Percentiles rank a stretch among this genome's conserved stretches.
These are phyloP conservation scores for Drosophila aldrichi DNA, from an alignment of 2,888 invertebrate genomes.

Conservation along the genomic window DNA sequence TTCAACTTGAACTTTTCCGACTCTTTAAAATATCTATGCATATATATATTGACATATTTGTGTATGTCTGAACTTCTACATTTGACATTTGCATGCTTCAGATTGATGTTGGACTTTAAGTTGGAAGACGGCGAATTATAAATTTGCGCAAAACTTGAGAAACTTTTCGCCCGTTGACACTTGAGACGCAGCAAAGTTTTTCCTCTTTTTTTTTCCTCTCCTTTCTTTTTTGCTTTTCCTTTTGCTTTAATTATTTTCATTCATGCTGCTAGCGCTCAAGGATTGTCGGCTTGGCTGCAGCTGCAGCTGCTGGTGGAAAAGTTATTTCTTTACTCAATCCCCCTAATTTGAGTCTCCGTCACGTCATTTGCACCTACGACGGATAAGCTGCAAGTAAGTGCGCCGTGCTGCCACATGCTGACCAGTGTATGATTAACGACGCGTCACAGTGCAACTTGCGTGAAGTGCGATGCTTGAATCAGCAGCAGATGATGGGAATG, in stretches of 20 bases:
- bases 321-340: slow-evolving; percentile 11
- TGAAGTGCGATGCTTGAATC: background rate
- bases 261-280: slow-evolving; percentile 6
- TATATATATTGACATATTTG: background rate
- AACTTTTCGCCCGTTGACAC: slow-evolving; percentile 24
- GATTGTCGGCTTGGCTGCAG: slow-evolving; percentile 25
- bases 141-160: slow-evolving; percentile 23
- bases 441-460: background rate
- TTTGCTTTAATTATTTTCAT: slow-evolving; percentile 28
- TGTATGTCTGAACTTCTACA: background rate
- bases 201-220: background rate
- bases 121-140: slow-evolving; percentile 19
- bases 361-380: slow-evolving; percentile 16
- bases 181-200: slow-evolving; percentile 15
- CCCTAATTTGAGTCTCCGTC: slow-evolving; percentile 8
- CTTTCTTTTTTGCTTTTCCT: background rate
- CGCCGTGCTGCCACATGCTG: slow-evolving; percentile 3
- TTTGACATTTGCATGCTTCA: slow-evolving; percentile 4
- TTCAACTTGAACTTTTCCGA: background rate
- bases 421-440: slow-evolving; percentile 14
- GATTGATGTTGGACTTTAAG: slow-evolving; percentile 20
- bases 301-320: slow-evolving; percentile 34
- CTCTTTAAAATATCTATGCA: too few relatives aligned
- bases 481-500: background rate
- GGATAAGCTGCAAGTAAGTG: slow-evolving; percentile 2